phyloP scores from a whole-genome alignment of 1,140 invertebrate species.

The Microplitis mediator region DNA sequence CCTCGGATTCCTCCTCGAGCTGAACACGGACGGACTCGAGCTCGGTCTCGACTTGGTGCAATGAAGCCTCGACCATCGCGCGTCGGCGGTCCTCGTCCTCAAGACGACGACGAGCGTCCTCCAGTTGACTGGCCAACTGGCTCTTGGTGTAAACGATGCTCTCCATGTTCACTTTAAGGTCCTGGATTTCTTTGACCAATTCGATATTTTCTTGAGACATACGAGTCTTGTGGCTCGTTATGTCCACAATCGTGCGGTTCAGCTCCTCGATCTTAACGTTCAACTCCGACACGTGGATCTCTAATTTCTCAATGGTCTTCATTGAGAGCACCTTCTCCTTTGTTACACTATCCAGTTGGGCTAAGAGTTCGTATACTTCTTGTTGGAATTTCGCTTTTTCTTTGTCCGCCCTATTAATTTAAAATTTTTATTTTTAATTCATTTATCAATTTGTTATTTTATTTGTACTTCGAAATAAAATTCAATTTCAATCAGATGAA shows the following conservation, averaged over 20 bases:
- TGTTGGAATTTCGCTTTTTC: slow-evolving; percentile 95
- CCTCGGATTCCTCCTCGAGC: slow-evolving; percentile 94
- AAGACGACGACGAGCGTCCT: slow-evolving; percentile 89
- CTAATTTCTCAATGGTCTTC: slow-evolving; percentile 90
- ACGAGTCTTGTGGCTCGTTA: slow-evolving; percentile 88
- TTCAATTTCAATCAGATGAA: no score
- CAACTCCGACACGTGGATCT: slow-evolving; percentile 86
- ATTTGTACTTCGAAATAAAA: background rate
- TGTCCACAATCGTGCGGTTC: slow-evolving; percentile 92
- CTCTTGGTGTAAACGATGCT: slow-evolving; percentile 87
- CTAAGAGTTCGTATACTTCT: slow-evolving; percentile 93
- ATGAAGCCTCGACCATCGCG: slow-evolving; percentile 82
- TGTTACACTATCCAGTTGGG: slow-evolving; percentile 89
- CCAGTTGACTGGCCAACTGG: slow-evolving; percentile 86
- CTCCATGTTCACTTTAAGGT: slow-evolving; percentile 92
- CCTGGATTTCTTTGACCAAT: slow-evolving; percentile 90
- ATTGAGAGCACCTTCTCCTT: slow-evolving; percentile 87
- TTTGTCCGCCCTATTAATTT: slow-evolving; percentile 69
- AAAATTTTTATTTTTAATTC: background rate
- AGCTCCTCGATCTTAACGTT: slow-evolving; percentile 94
- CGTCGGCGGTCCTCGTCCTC: slow-evolving; percentile 95
- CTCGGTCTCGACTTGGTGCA: slow-evolving; percentile 91
- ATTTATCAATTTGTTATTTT: background rate
- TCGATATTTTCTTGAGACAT: slow-evolving; percentile 92
- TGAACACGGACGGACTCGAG: slow-evolving; percentile 91